Percentiles rank a stretch among this genome's conserved stretches.
These are phyloP conservation scores for Mus musculus DNA, from an alignment of 2,113 vertebrate genomes.

Conservation along the genomic window GRCm39 chr16:86877501-86878000, in stretches of 20 bases:
- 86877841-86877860: neutral
- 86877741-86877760: neutral
- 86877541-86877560: neutral
- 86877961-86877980: neutral
- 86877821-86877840: neutral
- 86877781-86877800: neutral
- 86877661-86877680: neutral
- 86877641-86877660: neutral
- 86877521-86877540: neutral
- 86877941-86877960: neutral
- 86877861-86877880: neutral
- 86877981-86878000: neutral
- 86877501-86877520: too few species aligned
- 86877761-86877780: neutral
- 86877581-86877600: neutral
- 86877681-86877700: neutral
- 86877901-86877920: neutral
- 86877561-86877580: neutral
- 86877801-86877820: neutral
- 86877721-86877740: neutral
- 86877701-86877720: neutral
- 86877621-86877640: neutral
- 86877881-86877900: neutral
- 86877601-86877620: neutral
- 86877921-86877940: neutral